Evolutionary conservation across 2,888 invertebrate genomes (phyloP).

Genomic region (Drosophila anomalipes): DNA sequence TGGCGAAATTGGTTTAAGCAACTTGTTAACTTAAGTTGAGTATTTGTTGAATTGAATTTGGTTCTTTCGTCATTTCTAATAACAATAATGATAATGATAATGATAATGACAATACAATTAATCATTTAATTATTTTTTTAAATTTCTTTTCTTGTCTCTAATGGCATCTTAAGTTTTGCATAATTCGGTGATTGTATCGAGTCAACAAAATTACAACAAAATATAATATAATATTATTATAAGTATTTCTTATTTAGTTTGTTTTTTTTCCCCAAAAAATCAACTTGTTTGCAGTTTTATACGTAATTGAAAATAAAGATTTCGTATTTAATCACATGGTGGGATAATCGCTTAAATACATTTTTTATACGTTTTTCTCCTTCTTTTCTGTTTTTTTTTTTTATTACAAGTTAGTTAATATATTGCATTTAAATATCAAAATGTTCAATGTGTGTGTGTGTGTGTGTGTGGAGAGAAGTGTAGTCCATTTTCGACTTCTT

Average conservation of each 20-base stretch:
- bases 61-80: constrained; percentile 20
- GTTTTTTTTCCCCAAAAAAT: constrained; percentile 30
- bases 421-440: constrained; percentile 31
- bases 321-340: constrained; percentile 70
- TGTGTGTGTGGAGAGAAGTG: constrained; percentile 20
- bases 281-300: constrained; percentile 20
- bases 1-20: constrained; percentile 3
- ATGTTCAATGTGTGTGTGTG: constrained; percentile 18
- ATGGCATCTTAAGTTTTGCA: constrained; percentile 25
- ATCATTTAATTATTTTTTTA: not conserved
- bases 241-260: not conserved
- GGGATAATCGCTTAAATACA: constrained; percentile 81
- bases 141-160: not conserved
- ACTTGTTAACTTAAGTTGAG: constrained; percentile 14
- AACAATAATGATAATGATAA: not conserved
- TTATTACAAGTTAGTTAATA: constrained; percentile 19
- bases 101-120: constrained; percentile 13
- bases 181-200: constrained; percentile 39
- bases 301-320: constrained; percentile 42
- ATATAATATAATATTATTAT: not conserved
- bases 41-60: constrained; percentile 16
- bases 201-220: constrained; percentile 25
- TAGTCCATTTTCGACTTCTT: constrained; percentile 39
- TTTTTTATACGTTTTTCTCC: constrained; percentile 29
- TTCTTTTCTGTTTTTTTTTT: constrained; percentile 3